Evolutionary conservation across 1,140 invertebrate genomes (phyloP).

Genomic region (Sarcophaga bullata): DNA sequence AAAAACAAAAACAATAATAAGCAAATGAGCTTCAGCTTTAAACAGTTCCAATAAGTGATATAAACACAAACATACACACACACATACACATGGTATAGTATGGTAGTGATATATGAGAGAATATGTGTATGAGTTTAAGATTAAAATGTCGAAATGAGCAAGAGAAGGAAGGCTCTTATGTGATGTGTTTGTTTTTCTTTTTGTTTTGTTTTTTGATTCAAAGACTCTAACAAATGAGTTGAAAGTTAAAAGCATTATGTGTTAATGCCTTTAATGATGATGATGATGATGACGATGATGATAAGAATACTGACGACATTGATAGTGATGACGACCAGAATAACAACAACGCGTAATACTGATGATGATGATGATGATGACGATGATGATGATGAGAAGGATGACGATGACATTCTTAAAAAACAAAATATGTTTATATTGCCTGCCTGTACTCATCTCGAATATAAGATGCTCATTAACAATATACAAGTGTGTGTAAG

Average conservation of each 20-base stretch:
- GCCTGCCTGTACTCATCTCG: too few species aligned
- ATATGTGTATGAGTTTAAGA: neutral
- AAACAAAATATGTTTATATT: conserved; percentile 20
- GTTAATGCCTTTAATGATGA: conserved; percentile 21
- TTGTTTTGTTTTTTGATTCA: too few species aligned
- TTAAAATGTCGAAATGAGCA: too few species aligned
- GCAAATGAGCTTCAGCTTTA: conserved; percentile 31
- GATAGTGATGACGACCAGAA: neutral
- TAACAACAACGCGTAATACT: conserved; percentile 1
- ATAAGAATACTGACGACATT: neutral
- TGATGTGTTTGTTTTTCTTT: too few species aligned
- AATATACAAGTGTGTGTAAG: neutral
- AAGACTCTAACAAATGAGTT: neutral
- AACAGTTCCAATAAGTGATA: neutral
- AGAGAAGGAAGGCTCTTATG: too few species aligned
- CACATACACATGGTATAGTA: neutral
- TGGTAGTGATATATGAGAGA: neutral
- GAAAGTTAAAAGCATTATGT: conserved; percentile 38
- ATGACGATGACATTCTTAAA: conserved; percentile 32
- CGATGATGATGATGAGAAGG: conserved; percentile 29
- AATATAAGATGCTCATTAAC: too few species aligned
- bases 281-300: conserved; percentile 8
- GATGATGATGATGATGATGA: conserved; percentile 24
- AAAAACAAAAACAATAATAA: conserved; percentile 29
- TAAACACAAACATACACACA: neutral